Evolutionary conservation across 2,113 vertebrate species (phyloP), one percentile per base, ranked within the genome.

Genomic region (Aptenodytes patagonicus): DNA sequence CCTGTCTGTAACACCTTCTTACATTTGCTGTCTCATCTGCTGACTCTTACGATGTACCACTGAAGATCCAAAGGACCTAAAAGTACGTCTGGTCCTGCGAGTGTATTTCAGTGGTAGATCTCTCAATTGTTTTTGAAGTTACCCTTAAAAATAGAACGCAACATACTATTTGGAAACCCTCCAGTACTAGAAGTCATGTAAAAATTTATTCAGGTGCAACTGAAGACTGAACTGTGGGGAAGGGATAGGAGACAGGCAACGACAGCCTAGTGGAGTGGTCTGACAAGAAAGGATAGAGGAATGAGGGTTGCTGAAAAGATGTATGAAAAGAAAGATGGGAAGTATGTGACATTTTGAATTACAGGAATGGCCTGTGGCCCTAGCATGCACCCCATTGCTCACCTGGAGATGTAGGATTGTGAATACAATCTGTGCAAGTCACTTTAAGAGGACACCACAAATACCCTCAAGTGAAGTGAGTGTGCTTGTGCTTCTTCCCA

Each of bases 31-130:
- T 88, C 18, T 81, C 15, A 81, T 54, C 20, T 60, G 9, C 47
- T 66, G 42, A 38, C 0, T 1, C 21, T 69, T 68, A 32, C 0
- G 0, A 20, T 36, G 17, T 38, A 32, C 25, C 11, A 14, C 13
- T 51, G 62, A 58, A 22, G n/a, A 47, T 47, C 28, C 22, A 62
- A 24, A 68, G 21, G 5, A 72, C 24, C 3, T 88, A 60, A 52
- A 83, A 49, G 9, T 80, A 31, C 17, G 34, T 44, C 51, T 72
- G 34, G 14, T 84, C 34, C 21, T 81, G 44, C 16, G 69, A 36
- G 31, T 2, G 0, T 47, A 31, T 87, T 80, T 79, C 52, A 52
- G 54, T 65, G 34, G 36, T 31, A 68, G 34, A 51, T 72, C 13
- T 72, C 7, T 68, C 69, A 62, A 8, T 26, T 73, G 6, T 14